A percentile compares a stretch with the other conserved stretches of the same genome.
Conservation (phyloP, 2,797 vertebrate species). For the Ataeniobius toweri region DNA sequence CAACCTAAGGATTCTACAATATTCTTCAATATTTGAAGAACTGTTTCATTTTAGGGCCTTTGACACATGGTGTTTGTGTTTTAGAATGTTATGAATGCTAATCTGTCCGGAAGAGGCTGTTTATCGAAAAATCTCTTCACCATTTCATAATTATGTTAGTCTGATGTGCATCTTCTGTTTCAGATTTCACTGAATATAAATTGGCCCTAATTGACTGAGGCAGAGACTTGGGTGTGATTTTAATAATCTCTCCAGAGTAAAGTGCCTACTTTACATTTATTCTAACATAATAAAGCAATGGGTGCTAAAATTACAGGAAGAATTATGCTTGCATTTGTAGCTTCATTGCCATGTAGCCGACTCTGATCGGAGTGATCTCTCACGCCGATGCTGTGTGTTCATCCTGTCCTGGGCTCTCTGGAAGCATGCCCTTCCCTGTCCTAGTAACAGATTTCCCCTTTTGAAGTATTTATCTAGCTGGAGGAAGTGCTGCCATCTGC, state of each 20-base stretch:
- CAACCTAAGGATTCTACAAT: not conserved
- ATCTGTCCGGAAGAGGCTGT: constrained; percentile 19
- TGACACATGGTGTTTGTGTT: constrained; percentile 15
- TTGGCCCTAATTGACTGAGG: constrained; percentile 6
- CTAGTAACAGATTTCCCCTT: constrained; percentile 67
- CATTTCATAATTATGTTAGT: constrained; percentile 6
- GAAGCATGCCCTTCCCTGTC: constrained; percentile 61
- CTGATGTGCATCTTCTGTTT: constrained; percentile 28
- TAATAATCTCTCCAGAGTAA: constrained; percentile 18
- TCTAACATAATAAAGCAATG: constrained; percentile 5
- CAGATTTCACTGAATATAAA: constrained; percentile 28
- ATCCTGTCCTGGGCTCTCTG: constrained; percentile 49
- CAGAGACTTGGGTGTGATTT: not conserved
- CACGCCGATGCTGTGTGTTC: constrained; percentile 40
- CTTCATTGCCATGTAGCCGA: constrained; percentile 12
- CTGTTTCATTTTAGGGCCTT: not conserved
- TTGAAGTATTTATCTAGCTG: constrained; percentile 75
- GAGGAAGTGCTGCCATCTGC: constrained; percentile 78
- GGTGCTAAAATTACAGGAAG: constrained; percentile 5
- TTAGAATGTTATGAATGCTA: constrained; percentile 9
- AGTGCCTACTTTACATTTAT: constrained; percentile 10
- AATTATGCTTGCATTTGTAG: constrained; percentile 9
- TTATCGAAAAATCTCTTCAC: constrained; percentile 20
- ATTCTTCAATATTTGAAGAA: not conserved
- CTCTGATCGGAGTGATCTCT: constrained; percentile 34